Evolutionary conservation across 2,797 vertebrate species (phyloP).

Genomic region (Calcarius lapponicus): DNA sequence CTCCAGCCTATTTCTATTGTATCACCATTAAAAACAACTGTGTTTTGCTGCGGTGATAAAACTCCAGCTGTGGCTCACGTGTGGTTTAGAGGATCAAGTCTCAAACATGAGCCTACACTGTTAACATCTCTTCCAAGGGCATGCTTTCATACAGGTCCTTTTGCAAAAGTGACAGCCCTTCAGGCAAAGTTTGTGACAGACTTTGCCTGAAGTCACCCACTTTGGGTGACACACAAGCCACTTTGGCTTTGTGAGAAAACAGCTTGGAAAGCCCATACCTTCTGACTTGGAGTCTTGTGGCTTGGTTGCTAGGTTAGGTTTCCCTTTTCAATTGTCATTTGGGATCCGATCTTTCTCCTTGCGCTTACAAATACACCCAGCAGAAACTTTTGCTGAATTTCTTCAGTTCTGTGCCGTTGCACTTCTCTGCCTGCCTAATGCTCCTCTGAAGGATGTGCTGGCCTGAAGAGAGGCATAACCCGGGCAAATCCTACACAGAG

Average conservation of each 20-base stretch:
- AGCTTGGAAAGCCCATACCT: not conserved
- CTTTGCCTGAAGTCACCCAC: not conserved
- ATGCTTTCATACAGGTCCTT: not conserved
- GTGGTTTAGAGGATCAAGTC: not conserved
- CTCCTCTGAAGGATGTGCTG: not conserved
- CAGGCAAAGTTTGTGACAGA: not conserved
- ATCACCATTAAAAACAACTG: not conserved
- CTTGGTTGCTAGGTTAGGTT: not conserved
- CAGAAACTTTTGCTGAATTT: not conserved
- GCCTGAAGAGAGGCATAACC: not conserved
- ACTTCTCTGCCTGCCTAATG: accelerated
- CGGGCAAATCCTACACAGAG: not conserved
- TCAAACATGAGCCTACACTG: not conserved
- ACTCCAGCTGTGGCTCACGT: not conserved
- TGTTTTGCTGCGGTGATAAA: not conserved
- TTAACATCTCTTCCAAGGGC: not conserved
- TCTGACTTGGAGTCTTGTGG: not conserved
- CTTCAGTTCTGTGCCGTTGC: accelerated
- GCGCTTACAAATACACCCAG: not conserved
- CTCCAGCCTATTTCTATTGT: not conserved
- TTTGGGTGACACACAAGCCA: not conserved
- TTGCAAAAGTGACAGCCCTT: not conserved
- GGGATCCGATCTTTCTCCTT: not conserved
- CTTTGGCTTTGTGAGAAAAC: not conserved
- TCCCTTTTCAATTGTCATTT: not conserved